Evolutionary conservation across 2,888 invertebrate species (phyloP).

Genomic region (Mythimna ferrago): DNA sequence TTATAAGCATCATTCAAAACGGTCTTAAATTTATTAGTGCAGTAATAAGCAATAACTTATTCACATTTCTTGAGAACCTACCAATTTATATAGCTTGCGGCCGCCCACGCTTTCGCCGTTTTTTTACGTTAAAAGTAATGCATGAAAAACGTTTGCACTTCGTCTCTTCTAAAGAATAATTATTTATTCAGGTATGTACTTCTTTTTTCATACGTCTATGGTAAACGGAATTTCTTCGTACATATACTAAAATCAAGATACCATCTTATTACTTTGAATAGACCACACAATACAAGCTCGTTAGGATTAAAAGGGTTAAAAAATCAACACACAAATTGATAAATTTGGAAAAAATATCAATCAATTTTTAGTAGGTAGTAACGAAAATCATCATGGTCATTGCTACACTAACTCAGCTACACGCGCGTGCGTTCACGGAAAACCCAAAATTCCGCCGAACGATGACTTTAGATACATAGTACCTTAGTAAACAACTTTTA

Average conservation of each 20-base stretch:
- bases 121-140: constrained; percentile 8
- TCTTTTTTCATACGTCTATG: not conserved
- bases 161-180: constrained; percentile 13
- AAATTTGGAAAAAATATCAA: constrained; percentile 29
- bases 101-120: constrained; percentile 5
- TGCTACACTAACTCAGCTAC: constrained; percentile 44
- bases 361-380: constrained; percentile 15
- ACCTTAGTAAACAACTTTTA: constrained; percentile 65
- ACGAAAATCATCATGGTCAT: constrained; percentile 52
- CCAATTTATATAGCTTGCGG: constrained; percentile 12
- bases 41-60: constrained; percentile 34
- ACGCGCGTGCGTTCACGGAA: constrained; percentile 40
- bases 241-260: constrained; percentile 1
- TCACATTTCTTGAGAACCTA: constrained; percentile 15
- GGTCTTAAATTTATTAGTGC: constrained; percentile 9
- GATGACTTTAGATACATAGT: constrained; percentile 59
- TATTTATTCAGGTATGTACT: not conserved
- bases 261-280: constrained; percentile 21
- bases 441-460: constrained; percentile 55
- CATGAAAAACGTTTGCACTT: constrained; percentile 7
- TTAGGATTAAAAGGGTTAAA: constrained; percentile 43
- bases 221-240: not conserved
- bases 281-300: constrained; percentile 31
- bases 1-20: constrained; percentile 14
- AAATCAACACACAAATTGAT: constrained; percentile 32